A percentile compares a stretch with the other conserved stretches of the same genome.
Conservation (phyloP, 1,140 invertebrate species). For the Dendroctonus ponderosae region DNA sequence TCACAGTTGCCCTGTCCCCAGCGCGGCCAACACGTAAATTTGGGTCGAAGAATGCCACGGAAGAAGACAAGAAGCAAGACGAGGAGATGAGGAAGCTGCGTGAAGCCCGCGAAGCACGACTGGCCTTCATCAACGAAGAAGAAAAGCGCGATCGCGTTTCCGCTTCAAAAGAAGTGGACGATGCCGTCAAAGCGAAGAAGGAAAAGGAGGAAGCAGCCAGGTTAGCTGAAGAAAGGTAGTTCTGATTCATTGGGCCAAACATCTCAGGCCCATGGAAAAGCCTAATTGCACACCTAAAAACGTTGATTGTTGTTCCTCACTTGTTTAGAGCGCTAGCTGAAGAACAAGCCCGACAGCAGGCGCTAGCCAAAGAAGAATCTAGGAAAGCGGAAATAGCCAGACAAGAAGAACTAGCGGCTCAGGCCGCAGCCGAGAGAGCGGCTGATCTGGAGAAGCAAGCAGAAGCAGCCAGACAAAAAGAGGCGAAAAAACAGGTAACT, state of each 20-base stretch:
- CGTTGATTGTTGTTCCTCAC: too few relatives aligned
- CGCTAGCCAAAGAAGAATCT: slow-evolving; percentile 40
- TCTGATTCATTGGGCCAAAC: too few relatives aligned
- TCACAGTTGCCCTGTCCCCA: slow-evolving; percentile 60
- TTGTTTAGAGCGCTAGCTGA: slow-evolving; percentile 14
- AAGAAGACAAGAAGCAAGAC: slow-evolving; percentile 52
- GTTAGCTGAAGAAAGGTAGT: slow-evolving; percentile 60
- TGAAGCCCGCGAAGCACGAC: slow-evolving; percentile 56
- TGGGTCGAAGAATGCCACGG: slow-evolving; percentile 52
- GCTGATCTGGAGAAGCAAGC: slow-evolving; percentile 52
- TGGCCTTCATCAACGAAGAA: slow-evolving; percentile 53
- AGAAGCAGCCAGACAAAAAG: slow-evolving; percentile 45
- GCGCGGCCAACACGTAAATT: slow-evolving; percentile 64
- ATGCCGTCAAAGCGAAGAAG: slow-evolving; percentile 58
- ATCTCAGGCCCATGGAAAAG: too few relatives aligned
- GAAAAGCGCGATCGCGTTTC: slow-evolving; percentile 48
- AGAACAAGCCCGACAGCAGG: slow-evolving; percentile 17
- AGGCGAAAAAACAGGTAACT: slow-evolving; percentile 45
- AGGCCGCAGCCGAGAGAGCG: slow-evolving; percentile 51
- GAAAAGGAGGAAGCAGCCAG: slow-evolving; percentile 58
- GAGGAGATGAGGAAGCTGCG: slow-evolving; percentile 56
- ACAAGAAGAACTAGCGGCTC: slow-evolving; percentile 50
- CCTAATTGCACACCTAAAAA: too few relatives aligned
- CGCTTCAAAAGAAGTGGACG: slow-evolving; percentile 51
- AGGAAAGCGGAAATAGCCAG: slow-evolving; percentile 48